These are phyloP conservation scores for Elysia crispata DNA, from an alignment of 2,888 invertebrate species.

Conservation along the genomic window DNA sequence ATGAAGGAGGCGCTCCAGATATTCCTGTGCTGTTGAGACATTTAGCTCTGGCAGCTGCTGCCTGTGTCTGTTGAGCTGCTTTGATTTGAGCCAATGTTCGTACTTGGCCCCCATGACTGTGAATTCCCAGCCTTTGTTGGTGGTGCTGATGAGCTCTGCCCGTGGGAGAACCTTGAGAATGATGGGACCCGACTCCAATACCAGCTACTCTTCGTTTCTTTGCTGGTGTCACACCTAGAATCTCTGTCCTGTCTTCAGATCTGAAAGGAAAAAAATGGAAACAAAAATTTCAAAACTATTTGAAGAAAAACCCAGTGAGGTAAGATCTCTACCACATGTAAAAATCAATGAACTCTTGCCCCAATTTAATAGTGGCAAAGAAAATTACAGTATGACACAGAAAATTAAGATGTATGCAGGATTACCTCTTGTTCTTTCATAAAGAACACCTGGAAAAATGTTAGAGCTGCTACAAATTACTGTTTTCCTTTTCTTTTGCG, in stretches of 20 bases:
- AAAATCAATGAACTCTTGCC: too few species aligned
- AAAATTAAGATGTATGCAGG: too few species aligned
- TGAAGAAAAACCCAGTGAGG: too few species aligned
- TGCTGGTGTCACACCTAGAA: conserved; percentile 49
- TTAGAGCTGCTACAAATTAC: too few species aligned
- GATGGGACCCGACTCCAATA: background rate
- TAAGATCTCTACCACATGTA: too few species aligned
- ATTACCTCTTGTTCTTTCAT: too few species aligned
- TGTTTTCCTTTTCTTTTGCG: too few species aligned
- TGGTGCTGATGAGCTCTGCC: conserved; percentile 41
- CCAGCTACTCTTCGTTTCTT: conserved; percentile 48
- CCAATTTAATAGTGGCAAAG: too few species aligned
- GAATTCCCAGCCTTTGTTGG: conserved; percentile 39
- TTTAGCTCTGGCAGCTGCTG: conserved; percentile 51
- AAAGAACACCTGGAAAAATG: too few species aligned
- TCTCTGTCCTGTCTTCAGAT: conserved; percentile 46
- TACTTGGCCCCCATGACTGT: conserved; percentile 53
- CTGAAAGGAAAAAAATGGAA: conserved; percentile 12
- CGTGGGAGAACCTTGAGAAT: conserved; percentile 16
- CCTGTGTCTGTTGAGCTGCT: conserved; percentile 63
- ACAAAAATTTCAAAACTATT: too few species aligned
- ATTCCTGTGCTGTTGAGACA: conserved; percentile 40
- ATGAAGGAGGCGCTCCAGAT: conserved; percentile 31
- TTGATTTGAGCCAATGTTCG: conserved; percentile 68
- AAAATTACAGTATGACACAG: too few species aligned